A percentile compares a stretch with the other conserved stretches of the same genome.
Evolutionary conservation across 2,888 invertebrate genomes (phyloP).

Genomic region (Tupiocoris notatus): DNA sequence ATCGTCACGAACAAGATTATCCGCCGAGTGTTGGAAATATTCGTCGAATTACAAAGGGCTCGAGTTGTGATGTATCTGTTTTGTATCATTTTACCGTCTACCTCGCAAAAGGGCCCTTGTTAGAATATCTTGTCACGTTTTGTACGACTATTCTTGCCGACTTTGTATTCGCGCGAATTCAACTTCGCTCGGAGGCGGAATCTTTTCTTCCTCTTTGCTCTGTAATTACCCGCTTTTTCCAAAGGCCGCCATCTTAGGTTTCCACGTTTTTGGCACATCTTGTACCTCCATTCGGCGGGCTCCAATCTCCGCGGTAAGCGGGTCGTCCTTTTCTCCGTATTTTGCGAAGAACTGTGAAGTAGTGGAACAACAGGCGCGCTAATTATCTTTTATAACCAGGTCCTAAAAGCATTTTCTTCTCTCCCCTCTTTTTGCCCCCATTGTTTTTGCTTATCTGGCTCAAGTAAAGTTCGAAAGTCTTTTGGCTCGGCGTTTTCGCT

Average conservation of each 20-base stretch:
- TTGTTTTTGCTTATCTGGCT: slow-evolving; percentile 17
- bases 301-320: neutral
- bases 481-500: neutral
- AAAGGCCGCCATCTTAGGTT: neutral
- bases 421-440: neutral
- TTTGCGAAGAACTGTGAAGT: neutral
- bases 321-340: neutral
- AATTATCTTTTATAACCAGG: slow-evolving; percentile 15
- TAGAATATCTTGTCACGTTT: too few relatives aligned
- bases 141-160: too few relatives aligned
- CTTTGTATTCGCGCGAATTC: too few relatives aligned
- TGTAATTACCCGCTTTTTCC: too few relatives aligned
- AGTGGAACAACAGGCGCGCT: neutral
- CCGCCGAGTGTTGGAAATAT: too few relatives aligned
- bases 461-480: neutral
- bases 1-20: too few relatives aligned
- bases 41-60: too few relatives aligned
- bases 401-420: slow-evolving; percentile 15
- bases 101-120: too few relatives aligned
- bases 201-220: too few relatives aligned
- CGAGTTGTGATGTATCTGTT: too few relatives aligned
- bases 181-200: too few relatives aligned
- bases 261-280: neutral
- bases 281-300: neutral
- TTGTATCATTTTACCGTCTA: too few relatives aligned